A percentile compares a stretch with the other conserved stretches of the same genome.
These are phyloP conservation scores for Zaprionus lachaisei DNA, from an alignment of 1,140 invertebrate genomes.

Conservation along the genomic window DNA sequence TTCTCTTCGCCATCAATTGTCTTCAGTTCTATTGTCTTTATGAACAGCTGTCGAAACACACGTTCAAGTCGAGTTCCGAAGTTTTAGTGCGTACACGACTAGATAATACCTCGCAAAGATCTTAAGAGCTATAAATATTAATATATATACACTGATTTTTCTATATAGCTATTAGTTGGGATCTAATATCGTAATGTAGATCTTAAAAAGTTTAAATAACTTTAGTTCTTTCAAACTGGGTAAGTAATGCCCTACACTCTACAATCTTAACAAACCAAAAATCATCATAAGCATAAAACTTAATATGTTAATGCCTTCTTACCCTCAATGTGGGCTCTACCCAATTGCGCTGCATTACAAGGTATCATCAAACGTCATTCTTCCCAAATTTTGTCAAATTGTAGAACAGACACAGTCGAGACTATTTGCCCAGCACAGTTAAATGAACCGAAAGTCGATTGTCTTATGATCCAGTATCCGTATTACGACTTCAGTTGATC, in stretches of 20 bases:
- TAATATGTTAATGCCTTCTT: neutral
- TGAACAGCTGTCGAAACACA: constrained; percentile 27
- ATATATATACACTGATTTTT: too few species aligned
- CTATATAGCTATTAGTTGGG: too few species aligned
- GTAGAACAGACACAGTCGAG: constrained; percentile 8
- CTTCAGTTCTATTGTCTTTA: constrained; percentile 9
- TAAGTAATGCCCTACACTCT: neutral
- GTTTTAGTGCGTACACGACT: neutral
- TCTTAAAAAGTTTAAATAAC: neutral
- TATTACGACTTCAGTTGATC: constrained; percentile 3
- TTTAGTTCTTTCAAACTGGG: neutral
- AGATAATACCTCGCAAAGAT: neutral
- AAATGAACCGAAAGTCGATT: constrained; percentile 5
- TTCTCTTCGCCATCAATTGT: neutral
- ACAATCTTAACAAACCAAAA: neutral
- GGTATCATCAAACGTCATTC: constrained; percentile 7
- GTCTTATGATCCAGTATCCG: neutral
- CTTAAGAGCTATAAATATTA: neutral
- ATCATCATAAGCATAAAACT: neutral
- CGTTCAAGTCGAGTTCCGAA: neutral
- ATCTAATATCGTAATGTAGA: neutral
- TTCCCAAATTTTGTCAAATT: constrained; percentile 1
- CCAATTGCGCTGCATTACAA: neutral
- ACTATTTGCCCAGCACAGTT: constrained; percentile 12
- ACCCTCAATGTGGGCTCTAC: neutral